Base-by-base conservation (phyloP, 2,113 vertebrate genomes). In the Thryonomys swinderianus region DNA sequence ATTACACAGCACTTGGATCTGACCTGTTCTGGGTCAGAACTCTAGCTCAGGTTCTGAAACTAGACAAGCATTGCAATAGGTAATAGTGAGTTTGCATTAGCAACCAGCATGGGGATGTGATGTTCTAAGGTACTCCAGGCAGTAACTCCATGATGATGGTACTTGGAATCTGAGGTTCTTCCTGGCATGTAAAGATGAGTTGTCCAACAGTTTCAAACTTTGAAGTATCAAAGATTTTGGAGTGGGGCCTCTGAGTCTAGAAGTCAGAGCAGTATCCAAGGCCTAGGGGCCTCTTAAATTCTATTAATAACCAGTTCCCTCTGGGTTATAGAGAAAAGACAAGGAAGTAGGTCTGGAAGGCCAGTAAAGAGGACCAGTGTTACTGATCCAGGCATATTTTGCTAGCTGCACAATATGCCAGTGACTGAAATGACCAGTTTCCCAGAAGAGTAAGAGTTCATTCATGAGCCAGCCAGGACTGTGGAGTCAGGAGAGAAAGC, bases 21-120 rank as follows among this genome's bases (percentile, higher is more conserved):
- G 62, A 55, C 51, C 83, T 79, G 18, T 85, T 89, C 37, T 74
- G 87, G 61, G 85, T 84, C 95, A 94, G 25, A 90, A 37, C 78
- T 84, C 73, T 73, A 14, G 71, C 48, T 90, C 37, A 40, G 21
- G 42, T 95, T 90, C 27, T 66, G 25, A 64, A 37, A 59, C 30
- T 57, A 66, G 30, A 42, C 9, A 64, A 80, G 7, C 25, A 7
- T 27, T n/a, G 7, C 42, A 21, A 4, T 37, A 25, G 61, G n/a
- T 2, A 3, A 1, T 25, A 21, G 64, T 32, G 74, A 78, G 61
- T 30, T n/a, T 14, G 5, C 4, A 1, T 51, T 32, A 69, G 40
- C 34, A 18, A 0, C 79, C 30, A 30, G 34, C 7, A 21, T 3
- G 1, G 8, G 37, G 27, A 21, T 59, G 57, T 45, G 13, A 20